Percentiles rank a stretch among this genome's conserved stretches.
Evolutionary conservation across 2,888 invertebrate genomes (phyloP).

Genomic region (Plebejus melissa): DNA sequence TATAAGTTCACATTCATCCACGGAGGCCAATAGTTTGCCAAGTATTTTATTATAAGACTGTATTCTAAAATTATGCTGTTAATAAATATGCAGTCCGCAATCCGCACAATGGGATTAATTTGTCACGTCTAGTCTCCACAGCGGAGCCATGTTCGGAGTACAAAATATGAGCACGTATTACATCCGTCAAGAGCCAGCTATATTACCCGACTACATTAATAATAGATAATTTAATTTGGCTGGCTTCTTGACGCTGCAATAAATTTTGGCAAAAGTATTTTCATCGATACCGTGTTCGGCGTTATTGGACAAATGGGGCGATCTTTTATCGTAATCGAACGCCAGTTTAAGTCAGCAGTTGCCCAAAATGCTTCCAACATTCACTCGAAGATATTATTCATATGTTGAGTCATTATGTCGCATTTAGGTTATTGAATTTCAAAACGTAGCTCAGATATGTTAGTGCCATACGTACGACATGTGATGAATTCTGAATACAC

Average conservation of each 20-base stretch:
- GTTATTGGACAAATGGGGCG: conserved; percentile 3
- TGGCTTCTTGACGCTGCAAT: background rate
- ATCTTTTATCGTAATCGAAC: conserved; percentile 10
- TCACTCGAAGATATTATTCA: conserved; percentile 3
- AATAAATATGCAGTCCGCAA: conserved; percentile 18
- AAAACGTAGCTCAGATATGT: background rate
- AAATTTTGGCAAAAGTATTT: background rate
- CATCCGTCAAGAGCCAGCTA: conserved; percentile 6
- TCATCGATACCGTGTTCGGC: background rate
- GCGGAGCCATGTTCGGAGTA: background rate
- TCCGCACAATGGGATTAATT: conserved; percentile 21
- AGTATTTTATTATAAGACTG: background rate
- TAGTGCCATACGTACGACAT: background rate
- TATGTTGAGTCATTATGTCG: background rate
- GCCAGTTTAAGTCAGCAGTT: conserved; percentile 13
- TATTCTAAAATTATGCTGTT: conserved; percentile 1
- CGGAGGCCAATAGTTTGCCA: background rate
- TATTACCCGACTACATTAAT: conserved; percentile 17
- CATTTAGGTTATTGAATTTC: background rate
- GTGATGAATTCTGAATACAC: background rate
- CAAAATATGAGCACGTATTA: conserved; percentile 13
- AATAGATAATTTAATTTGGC: conserved; percentile 11
- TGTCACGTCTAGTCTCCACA: conserved; percentile 18
- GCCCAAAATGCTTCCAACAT: conserved; percentile 2
- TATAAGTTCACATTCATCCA: background rate